Evolutionary conservation across 2,797 vertebrate genomes (phyloP).

Genomic region (Bovichtus diacanthus): DNA sequence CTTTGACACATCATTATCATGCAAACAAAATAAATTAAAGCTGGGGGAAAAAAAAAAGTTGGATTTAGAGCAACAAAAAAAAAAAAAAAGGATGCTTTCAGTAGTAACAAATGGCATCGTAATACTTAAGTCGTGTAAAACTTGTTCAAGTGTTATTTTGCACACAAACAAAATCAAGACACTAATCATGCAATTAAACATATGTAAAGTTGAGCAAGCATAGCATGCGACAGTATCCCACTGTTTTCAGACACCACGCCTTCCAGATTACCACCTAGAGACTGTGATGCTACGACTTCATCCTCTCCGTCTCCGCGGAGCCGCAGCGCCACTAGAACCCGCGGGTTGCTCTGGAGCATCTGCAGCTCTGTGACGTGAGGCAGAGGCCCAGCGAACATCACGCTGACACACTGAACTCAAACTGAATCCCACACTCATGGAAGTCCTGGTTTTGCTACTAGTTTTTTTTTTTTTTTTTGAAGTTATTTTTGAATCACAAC

Average conservation of each 20-base stretch:
- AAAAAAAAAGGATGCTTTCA: conserved; percentile 82
- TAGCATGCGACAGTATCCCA: conserved; percentile 85
- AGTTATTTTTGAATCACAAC: conserved; percentile 61
- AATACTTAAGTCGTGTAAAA: conserved; percentile 91
- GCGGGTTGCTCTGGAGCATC: conserved; percentile 46
- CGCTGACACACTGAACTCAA: conserved; percentile 35
- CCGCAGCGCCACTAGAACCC: conserved; percentile 63
- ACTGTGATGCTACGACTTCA: conserved; percentile 34
- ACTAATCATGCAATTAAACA: conserved; percentile 92
- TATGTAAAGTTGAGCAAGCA: conserved; percentile 86
- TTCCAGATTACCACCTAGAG: conserved; percentile 45
- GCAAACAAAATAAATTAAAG: conserved; percentile 84
- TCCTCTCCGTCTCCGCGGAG: conserved; percentile 48
- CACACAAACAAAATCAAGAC: conserved; percentile 83
- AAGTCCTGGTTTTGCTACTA: conserved; percentile 84
- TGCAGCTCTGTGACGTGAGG: conserved; percentile 57
- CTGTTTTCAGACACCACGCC: conserved; percentile 73
- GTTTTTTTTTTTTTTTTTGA: too few relatives aligned
- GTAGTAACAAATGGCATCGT: conserved; percentile 93
- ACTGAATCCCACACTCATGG: conserved; percentile 70
- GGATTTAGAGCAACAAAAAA: conserved; percentile 80
- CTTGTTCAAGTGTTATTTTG: conserved; percentile 91
- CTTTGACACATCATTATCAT: conserved; percentile 85
- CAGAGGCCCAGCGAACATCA: conserved; percentile 57
- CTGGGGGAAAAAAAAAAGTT: conserved; percentile 76